Conservation (phyloP, 2,797 vertebrate species). For the Falco berigora region DNA sequence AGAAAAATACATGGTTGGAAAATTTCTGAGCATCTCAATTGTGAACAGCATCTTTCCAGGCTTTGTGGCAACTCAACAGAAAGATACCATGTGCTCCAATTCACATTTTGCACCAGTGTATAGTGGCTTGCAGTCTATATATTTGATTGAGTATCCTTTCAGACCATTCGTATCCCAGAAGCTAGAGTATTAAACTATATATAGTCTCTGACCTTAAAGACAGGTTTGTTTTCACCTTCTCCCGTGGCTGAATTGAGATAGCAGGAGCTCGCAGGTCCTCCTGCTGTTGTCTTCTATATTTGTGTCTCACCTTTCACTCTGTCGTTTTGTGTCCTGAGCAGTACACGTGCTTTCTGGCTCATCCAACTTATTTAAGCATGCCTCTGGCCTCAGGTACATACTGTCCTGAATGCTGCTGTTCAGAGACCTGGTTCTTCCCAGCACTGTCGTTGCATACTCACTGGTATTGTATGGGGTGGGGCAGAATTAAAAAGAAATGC, state of each 20-base stretch:
- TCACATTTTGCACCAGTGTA: background rate
- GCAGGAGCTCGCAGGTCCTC: background rate
- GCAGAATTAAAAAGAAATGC: background rate
- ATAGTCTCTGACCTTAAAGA: slow-evolving; percentile 37
- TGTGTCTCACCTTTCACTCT: background rate
- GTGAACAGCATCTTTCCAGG: background rate
- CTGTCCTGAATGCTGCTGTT: background rate
- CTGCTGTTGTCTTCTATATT: background rate
- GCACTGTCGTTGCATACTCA: background rate
- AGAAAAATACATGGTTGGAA: background rate
- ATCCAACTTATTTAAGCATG: background rate
- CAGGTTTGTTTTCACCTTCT: slow-evolving; percentile 36
- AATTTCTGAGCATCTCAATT: background rate
- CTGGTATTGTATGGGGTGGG: background rate
- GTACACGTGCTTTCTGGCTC: background rate
- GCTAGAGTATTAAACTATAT: slow-evolving; percentile 22
- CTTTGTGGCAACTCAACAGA: background rate
- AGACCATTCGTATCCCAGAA: slow-evolving; percentile 21
- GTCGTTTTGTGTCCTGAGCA: background rate
- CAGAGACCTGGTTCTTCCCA: background rate
- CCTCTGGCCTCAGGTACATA: background rate
- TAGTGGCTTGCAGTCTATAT: slow-evolving; percentile 5
- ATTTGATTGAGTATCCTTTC: slow-evolving; percentile 5
- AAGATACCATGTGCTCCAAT: background rate
- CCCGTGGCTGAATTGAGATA: background rate